Base-by-base conservation (phyloP, 1,140 invertebrate species). In the Drosophila equinoxialis region DNA sequence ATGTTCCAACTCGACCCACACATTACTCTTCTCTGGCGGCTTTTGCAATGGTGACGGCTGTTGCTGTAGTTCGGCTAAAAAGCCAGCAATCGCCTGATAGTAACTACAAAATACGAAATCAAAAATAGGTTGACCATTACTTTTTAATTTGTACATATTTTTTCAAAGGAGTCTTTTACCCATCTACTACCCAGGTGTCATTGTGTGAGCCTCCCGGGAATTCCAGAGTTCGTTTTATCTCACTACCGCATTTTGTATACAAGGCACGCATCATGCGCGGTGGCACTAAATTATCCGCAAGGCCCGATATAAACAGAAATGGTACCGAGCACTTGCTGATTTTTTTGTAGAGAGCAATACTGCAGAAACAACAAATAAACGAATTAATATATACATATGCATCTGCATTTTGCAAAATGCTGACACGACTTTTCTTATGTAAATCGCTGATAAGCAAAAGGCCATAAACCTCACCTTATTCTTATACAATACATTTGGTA, bases 261-360 rank as follows among this genome's bases (percentile, higher is more conserved):
- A 98, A 93, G 65, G 95, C 94, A 70, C 94, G 93, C 94, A 98
- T 98, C 97, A 98, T 98, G 55, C 92, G 78, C 39, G 93, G 94
- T 48, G 97, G 97, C 37, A 99, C 97, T 59, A 98, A 92, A 26
- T 94, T 94, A 92, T 98, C 98, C 23, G 95, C 94, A 68, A 96
- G 93, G 14, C 97, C 97, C 61, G 96, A 97, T 84, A 98, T 94
- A 89, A 98, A 96, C 77, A 98, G 92, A 45, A 94, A 95, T 45
- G 96, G 96, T 48, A 95, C 93, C 61, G 93, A 92, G 33, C 97
- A 91, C 39, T 94, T 94, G 51, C 92, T 91, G 63, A 97, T 94
- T 94, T 97, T 97, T 97, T 42, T 93, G 92, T 65, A 94, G 86
- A 65, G 79, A 83, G 55, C 73, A 67, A 76, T 86, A 82, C 81